Evolutionary conservation across 2,113 vertebrate genomes (phyloP).

Genomic region (Stictonetta naevosa): DNA sequence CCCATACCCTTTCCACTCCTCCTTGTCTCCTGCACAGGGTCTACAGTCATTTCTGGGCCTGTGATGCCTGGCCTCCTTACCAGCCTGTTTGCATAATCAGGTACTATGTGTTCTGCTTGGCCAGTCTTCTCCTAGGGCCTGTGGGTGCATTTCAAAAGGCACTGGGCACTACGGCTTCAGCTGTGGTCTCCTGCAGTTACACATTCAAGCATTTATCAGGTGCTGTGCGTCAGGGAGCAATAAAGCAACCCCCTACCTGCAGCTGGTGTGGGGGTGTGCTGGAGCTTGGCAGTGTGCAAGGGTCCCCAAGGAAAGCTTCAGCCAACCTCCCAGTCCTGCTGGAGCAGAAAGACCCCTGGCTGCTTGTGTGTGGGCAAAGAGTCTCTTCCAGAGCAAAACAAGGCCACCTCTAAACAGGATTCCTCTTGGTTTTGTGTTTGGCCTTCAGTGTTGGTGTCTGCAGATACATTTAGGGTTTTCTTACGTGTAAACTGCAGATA

Average conservation of each 20-base stretch:
- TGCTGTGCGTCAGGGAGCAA: rapidly evolving
- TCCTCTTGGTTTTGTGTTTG: background rate
- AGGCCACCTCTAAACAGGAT: background rate
- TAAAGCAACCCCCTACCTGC: background rate
- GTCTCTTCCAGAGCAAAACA: background rate
- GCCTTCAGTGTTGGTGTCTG: background rate
- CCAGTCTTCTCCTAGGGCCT: background rate
- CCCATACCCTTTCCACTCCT: background rate
- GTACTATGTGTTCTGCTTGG: background rate
- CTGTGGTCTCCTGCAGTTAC: background rate
- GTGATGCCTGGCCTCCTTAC: background rate
- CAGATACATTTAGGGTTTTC: background rate
- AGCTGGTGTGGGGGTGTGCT: background rate
- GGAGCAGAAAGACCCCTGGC: background rate
- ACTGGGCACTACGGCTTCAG: background rate
- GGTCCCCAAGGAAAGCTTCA: background rate
- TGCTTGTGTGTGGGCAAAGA: background rate
- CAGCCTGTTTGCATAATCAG: background rate
- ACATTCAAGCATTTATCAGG: background rate
- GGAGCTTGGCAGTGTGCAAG: background rate
- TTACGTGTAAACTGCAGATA: background rate
- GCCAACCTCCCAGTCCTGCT: background rate
- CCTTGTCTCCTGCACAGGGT: background rate
- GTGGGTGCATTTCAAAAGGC: background rate
- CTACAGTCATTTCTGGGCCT: background rate